phyloP scores from a whole-genome alignment of 2,797 vertebrate genomes.

The Anas capensis region DNA sequence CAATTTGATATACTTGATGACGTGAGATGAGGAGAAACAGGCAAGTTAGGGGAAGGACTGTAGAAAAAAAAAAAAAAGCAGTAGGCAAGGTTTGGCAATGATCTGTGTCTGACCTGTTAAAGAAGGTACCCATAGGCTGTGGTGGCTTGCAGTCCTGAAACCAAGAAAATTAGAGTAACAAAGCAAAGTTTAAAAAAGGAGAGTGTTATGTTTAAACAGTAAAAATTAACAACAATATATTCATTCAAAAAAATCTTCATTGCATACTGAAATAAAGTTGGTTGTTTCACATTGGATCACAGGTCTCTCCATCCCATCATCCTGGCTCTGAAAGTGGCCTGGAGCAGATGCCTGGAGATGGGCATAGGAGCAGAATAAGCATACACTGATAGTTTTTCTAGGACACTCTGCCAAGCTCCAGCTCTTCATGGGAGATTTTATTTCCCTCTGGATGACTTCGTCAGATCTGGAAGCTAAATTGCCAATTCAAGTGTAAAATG shows the following conservation, averaged over 20 bases:
- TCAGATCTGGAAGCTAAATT: not conserved
- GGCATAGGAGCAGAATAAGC: not conserved
- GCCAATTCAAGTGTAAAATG: constrained; percentile 18
- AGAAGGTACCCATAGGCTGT: not conserved
- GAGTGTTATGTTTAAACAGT: not conserved
- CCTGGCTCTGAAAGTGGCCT: not conserved
- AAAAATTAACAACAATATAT: not conserved
- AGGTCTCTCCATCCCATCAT: not conserved
- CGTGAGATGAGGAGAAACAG: not conserved
- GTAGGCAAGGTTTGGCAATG: not conserved
- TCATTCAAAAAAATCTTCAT: not conserved
- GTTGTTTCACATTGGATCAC: not conserved
- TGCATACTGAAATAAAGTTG: not conserved
- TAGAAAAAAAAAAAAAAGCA: not conserved
- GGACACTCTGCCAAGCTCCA: not conserved
- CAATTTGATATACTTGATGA: not conserved
- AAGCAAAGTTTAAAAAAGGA: not conserved
- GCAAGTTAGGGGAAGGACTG: not conserved
- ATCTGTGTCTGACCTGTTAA: not conserved
- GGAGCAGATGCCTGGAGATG: not conserved
- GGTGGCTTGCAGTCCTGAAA: not conserved
- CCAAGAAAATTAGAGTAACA: not conserved
- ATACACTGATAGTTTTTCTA: not conserved
- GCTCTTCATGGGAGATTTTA: not conserved
- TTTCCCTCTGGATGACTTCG: constrained; percentile 11